These are phyloP conservation scores for Huso huso DNA, from an alignment of 2,797 vertebrate species.

Conservation along the genomic window DNA sequence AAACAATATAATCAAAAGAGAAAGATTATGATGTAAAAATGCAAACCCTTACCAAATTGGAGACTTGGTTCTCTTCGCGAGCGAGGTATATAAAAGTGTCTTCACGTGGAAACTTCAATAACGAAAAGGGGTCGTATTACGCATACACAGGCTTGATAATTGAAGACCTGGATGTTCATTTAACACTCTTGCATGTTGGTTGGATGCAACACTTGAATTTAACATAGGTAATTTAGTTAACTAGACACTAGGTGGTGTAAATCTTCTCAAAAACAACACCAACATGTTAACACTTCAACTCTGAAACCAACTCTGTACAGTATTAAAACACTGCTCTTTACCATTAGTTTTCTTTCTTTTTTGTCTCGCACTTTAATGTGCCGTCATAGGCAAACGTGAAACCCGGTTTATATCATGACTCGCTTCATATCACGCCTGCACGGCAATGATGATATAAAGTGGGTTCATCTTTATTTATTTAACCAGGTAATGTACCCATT, in stretches of 20 bases:
- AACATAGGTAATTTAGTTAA: background rate
- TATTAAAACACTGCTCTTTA: too few species aligned
- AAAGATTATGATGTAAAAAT: too few species aligned
- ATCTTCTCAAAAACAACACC: constrained; percentile 1
- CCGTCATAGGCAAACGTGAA: too few species aligned
- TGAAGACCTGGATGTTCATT: background rate
- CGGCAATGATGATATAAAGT: too few species aligned
- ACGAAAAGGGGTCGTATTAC: background rate
- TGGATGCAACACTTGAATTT: background rate
- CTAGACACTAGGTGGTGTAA: background rate
- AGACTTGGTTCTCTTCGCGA: background rate
- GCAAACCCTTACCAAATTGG: background rate
- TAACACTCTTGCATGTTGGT: background rate
- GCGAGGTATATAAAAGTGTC: background rate
- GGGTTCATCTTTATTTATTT: too few species aligned
- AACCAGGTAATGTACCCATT: too few species aligned
- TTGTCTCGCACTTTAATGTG: too few species aligned
- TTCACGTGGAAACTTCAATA: background rate
- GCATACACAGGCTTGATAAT: background rate
- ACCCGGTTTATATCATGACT: too few species aligned
- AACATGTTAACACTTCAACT: background rate
- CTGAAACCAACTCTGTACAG: background rate
- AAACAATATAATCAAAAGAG: background rate
- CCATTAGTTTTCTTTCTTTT: too few species aligned
- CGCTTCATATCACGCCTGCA: too few species aligned